Base-by-base conservation (phyloP, 2,113 vertebrate species). In the Panurus biarmicus region DNA sequence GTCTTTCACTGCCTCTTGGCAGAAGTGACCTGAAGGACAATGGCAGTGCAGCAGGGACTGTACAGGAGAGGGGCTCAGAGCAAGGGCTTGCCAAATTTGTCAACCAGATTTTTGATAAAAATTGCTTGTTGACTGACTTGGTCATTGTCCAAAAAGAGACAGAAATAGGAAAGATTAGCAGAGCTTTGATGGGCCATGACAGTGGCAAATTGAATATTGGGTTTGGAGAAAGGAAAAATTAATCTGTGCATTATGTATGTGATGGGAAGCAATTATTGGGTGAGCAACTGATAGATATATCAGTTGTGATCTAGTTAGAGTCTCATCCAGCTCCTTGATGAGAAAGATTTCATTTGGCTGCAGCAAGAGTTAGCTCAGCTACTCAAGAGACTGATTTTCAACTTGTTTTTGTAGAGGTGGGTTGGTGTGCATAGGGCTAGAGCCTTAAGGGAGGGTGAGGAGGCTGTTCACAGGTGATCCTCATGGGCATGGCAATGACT, bases 201-300 rank as follows among this genome's bases (percentile, higher is more conserved):
- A 82, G 35, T 4, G 3, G 65, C 33, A 73, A 81, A 57, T 29
- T 62, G 65, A 89, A 81, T 64, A 83, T 4, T 84, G n/a, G 11
- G 36, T 78, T 75, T 89, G 80, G 22, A 89, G 80, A 86, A 95
- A 72, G 57, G 53, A 86, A n/a, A 85, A 91, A 81, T 56, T 1
- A 79, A 53, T 75, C 31, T 81, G 8, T 87, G 87, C 77, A 31
- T 81, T 96, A 61, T 80, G 54, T 87, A 75, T 29, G 56, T 42
- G 5, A 82, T 61, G 25, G 66, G n/a, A 91, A 75, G 28, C 45
- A 64, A 56, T 71, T 78, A 96, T 78, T 74, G 40, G 61, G n/a
- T 50, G 33, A 88, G 91, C 87, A 90, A 71, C 87, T 94, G 90
- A 91, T 94, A 82, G 94, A 91, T 94, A 85, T 17, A 57, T 61